Evolutionary conservation across 2,113 vertebrate species (phyloP), one percentile per base, ranked within the genome.

Genomic region (Isichthys henryi): DNA sequence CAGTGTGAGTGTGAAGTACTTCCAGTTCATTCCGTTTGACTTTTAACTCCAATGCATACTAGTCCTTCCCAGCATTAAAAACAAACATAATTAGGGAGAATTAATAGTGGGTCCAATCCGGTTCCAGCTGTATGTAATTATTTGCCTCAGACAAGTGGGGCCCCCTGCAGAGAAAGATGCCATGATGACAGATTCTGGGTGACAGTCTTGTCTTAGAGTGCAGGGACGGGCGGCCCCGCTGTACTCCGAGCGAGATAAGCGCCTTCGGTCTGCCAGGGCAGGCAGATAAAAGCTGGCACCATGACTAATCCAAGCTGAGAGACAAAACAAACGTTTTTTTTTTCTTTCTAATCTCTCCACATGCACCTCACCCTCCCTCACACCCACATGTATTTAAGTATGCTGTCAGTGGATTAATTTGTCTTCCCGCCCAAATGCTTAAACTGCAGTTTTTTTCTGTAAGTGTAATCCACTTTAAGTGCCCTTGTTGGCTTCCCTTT

Each of bases 381-480:
- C 62, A 48, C 35, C 17, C 23, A 13, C 23, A 50, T 89, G 49
- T 84, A 83, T 56, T 58, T 89, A 56, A 82, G 23, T 58, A 50
- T 77, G 13, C 35, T 48, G 31, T 35, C 88, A 52, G 50, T 0
- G 35, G 80, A 89, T 89, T 89, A 89, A 77, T 50, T n/a, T 58
- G 48, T 48, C 45, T 58, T 89, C 74, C 19, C 45, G 9, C 35
- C n/a, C 80, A 83, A 27, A 35, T 45, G 88, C 88, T 89, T 84
- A 84, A 84, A 27, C 74, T 56, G 74, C 88, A 56, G 21, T 89
- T 83, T 82, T 50, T 58, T 56, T 50, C 50, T 31, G 50, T 84
- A 53, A 74, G 19, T 49, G 31, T 89, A 89, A 89, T 89, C 77
- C 88, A 48, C 80, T n/a, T 53, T 89, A 83, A 45, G 48, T n/a